Evolutionary conservation across 2,888 invertebrate genomes (phyloP), one percentile per base, ranked within the genome.

Genomic region (Synanthedon vespiformis): DNA sequence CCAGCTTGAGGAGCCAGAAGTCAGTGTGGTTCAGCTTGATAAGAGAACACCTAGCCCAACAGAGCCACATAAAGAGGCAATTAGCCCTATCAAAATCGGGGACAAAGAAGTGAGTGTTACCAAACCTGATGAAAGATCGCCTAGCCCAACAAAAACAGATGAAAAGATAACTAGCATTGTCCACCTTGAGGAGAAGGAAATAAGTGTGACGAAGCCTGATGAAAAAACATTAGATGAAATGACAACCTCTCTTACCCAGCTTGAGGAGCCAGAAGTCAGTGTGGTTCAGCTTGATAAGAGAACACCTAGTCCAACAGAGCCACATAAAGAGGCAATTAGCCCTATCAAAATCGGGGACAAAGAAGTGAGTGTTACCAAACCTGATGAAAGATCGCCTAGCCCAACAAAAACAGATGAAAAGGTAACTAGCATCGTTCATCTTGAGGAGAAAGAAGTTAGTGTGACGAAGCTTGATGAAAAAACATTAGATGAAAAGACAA

Each of bases 331-430:
- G 18, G 48, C 13, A 10, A 10, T 12, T 22, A 48, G 16, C 18
- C 10, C 48, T 10, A 12, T 11, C 1, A 48, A 11, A 11, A 10
- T 48, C 1, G 44, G n/a, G 3, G 14, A 6, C 1, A 44, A 12
- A 44, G 44, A 44, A 44, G 5, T 44, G 2, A n/a, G n/a, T 14
- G 3, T 13, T 44, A 44, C 6, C 44, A 44, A 44, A 12, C 44
- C 44, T 6, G 48, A 51, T 0, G 53, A 59, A 41, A 51, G 53
- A 62, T 55, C 41, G 56, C 56, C 55, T 13, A 60, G 59, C 57
- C 59, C 61, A 61, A 54, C 58, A 59, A 57, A 58, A 61, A 59
- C 55, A 40, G 57, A 60, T 34, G 59, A 63, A 53, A 58, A 51
- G 51, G 56, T 57, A 4, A 57, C 51, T 55, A 53, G 49, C 16